phyloP scores from a whole-genome alignment of 2,888 invertebrate species.

The Calameuta filiformis region DNA sequence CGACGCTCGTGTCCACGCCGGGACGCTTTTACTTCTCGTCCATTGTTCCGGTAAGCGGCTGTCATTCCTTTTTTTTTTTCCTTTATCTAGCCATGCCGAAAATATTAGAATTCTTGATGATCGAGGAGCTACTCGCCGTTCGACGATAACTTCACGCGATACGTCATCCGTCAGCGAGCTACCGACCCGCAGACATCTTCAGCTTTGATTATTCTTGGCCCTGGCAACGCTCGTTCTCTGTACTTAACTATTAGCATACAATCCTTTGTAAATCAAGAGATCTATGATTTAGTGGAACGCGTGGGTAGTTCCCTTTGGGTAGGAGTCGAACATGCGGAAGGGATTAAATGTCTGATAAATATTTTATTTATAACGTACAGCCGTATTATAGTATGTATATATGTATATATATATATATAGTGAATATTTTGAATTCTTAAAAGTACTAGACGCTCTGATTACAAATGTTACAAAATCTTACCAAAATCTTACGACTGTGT shows the following conservation, averaged over 20 bases:
- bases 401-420: too few relatives aligned
- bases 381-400: background rate
- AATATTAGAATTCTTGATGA: background rate
- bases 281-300: background rate
- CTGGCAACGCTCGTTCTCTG: background rate
- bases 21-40: slow-evolving; percentile 59
- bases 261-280: background rate
- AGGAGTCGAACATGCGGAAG: background rate
- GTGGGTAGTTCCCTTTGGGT: background rate
- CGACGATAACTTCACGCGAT: background rate
- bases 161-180: background rate
- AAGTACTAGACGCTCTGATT: background rate
- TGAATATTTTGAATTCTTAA: too few relatives aligned
- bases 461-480: background rate
- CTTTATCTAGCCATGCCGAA: background rate
- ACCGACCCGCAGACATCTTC: background rate
- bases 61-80: background rate
- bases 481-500: background rate
- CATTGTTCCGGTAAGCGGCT: slow-evolving; percentile 59
- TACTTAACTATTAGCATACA: background rate
- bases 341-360: background rate
- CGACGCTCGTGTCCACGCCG: slow-evolving; percentile 59
- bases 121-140: background rate
- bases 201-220: background rate
- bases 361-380: background rate